These are phyloP conservation scores for Druceiella hillmani DNA, from an alignment of 2,888 invertebrate genomes.

Conservation along the genomic window DNA sequence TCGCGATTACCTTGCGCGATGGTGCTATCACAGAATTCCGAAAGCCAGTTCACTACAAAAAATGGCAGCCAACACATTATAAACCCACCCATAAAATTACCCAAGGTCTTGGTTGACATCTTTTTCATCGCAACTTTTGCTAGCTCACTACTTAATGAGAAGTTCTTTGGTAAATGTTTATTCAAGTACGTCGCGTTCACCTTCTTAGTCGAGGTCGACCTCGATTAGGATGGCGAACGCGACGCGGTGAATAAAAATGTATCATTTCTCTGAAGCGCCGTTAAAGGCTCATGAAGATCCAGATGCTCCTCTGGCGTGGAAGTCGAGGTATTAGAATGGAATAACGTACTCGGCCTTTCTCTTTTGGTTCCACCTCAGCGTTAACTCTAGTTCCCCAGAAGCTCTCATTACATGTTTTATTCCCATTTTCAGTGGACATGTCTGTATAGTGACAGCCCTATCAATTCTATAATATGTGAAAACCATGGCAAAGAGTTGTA, in stretches of 20 bases:
- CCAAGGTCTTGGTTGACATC: constrained; percentile 95
- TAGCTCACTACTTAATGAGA: constrained; percentile 86
- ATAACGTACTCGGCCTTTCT: constrained; percentile 50
- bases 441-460: constrained; percentile 88
- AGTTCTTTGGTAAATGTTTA: constrained; percentile 76
- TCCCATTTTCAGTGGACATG: constrained; percentile 83
- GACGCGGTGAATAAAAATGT: no score
- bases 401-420: constrained; percentile 85
- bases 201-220: constrained; percentile 62
- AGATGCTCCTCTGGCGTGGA: constrained; percentile 61
- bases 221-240: no score
- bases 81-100: constrained; percentile 96
- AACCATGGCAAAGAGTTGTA: constrained; percentile 95
- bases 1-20: constrained; percentile 84
- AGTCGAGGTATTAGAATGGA: constrained; percentile 40
- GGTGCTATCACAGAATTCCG: constrained; percentile 84
- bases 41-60: constrained; percentile 89
- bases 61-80: constrained; percentile 97
- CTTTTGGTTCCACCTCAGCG: constrained; percentile 82
- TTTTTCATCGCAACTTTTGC: constrained; percentile 96
- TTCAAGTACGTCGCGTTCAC: constrained; percentile 52
- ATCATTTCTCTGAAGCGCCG: constrained; percentile 73
- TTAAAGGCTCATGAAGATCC: constrained; percentile 65
- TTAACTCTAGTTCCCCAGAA: constrained; percentile 80
- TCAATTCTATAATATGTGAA: constrained; percentile 97